Conservation (phyloP, 2,113 vertebrate genomes). For the Todiramphus chloris region DNA sequence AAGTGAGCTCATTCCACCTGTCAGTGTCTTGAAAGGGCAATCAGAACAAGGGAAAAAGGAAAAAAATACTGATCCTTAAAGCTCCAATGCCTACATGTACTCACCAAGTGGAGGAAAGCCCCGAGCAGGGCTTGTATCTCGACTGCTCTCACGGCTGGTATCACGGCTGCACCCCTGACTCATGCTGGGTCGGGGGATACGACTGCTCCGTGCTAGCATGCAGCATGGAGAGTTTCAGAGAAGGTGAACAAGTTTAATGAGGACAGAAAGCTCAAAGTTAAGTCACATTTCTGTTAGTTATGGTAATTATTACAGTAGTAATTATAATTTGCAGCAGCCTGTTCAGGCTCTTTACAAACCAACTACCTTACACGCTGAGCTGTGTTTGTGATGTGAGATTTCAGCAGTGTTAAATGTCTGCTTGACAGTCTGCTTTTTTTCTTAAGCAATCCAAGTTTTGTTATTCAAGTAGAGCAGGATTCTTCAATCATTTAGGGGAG, state of each 20-base stretch:
- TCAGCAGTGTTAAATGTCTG: not conserved
- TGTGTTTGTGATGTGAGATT: constrained; percentile 8
- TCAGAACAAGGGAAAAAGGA: constrained; percentile 35
- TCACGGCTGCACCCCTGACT: constrained; percentile 99
- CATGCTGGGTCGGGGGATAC: constrained; percentile 99
- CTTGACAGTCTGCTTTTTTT: not conserved
- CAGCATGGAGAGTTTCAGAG: constrained; percentile 94
- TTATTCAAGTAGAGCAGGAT: constrained; percentile 47
- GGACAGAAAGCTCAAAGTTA: constrained; percentile 82
- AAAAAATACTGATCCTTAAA: constrained; percentile 59
- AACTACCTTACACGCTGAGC: not conserved
- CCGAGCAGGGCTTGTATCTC: constrained; percentile 98
- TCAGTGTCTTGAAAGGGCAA: constrained; percentile 52
- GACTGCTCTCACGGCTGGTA: constrained; percentile 99
- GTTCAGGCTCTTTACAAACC: constrained; percentile 31
- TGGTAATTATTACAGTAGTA: constrained; percentile 70
- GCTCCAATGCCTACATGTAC: constrained; percentile 80
- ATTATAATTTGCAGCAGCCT: constrained; percentile 46
- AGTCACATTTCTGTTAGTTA: constrained; percentile 78
- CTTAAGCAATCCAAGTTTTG: constrained; percentile 33
- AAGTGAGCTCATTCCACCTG: constrained; percentile 68
- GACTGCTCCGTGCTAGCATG: constrained; percentile 99
- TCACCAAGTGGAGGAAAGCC: constrained; percentile 98
- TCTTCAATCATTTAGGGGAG: constrained; percentile 28
- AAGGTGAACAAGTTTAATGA: constrained; percentile 95